phyloP scores from a whole-genome alignment of 2,888 invertebrate genomes.

The Diaprepes abbreviatus region DNA sequence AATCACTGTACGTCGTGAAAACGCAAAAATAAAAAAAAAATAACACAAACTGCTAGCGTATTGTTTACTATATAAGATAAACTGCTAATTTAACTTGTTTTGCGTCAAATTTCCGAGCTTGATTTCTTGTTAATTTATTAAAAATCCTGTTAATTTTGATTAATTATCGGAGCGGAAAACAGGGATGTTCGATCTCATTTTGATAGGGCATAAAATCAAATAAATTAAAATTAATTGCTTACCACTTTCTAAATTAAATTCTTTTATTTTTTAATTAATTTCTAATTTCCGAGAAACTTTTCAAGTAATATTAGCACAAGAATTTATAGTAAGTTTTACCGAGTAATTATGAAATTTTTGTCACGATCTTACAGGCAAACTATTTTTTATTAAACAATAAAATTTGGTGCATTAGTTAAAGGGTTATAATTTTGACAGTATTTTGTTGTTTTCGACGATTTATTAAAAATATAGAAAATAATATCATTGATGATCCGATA shows the following conservation, averaged over 20 bases:
- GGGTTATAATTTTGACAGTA: too few relatives aligned
- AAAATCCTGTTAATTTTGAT: constrained; percentile 10
- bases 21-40: too few relatives aligned
- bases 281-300: neutral
- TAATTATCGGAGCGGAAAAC: neutral
- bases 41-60: too few relatives aligned
- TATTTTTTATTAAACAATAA: too few relatives aligned
- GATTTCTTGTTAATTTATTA: constrained; percentile 13
- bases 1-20: too few relatives aligned
- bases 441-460: too few relatives aligned
- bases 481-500: too few relatives aligned
- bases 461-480: too few relatives aligned
- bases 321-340: too few relatives aligned
- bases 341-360: too few relatives aligned
- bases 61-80: neutral
- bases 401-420: too few relatives aligned
- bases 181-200: constrained; percentile 2
- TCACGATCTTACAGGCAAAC: too few relatives aligned
- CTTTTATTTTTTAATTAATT: constrained; percentile 3
- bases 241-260: neutral
- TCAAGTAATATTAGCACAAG: neutral
- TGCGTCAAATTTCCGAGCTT: neutral
- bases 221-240: constrained; percentile 10
- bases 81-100: neutral
- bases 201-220: constrained; percentile 11